Conservation (phyloP, 2,888 invertebrate species). For the Nomada flava region DNA sequence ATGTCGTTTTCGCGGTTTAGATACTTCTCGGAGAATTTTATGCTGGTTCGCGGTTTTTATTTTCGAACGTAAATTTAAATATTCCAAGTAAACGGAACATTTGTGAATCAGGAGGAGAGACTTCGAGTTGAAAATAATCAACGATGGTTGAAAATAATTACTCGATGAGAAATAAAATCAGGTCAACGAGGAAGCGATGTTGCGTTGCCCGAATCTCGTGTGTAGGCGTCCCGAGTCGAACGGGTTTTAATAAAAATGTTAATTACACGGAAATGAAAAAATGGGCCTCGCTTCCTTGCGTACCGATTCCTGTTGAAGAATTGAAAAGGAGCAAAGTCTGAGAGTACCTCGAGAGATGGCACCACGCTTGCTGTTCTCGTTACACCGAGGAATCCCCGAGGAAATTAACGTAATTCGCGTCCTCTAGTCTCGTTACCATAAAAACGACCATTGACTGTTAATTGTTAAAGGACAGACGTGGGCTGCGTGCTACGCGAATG, state of each 20-base stretch:
- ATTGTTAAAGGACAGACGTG: conserved; percentile 27
- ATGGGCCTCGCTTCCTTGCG: neutral
- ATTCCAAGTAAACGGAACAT: neutral
- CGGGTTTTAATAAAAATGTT: neutral
- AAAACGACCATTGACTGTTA: conserved; percentile 39
- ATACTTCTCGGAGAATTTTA: neutral
- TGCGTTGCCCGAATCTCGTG: neutral
- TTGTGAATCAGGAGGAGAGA: neutral
- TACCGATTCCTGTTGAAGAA: conserved; percentile 13
- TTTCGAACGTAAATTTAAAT: neutral
- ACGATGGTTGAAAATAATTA: neutral
- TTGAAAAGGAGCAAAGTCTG: neutral
- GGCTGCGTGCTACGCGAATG: conserved; percentile 24
- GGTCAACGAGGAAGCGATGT: neutral
- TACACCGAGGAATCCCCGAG: neutral
- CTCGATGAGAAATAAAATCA: neutral
- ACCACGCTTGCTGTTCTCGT: conserved; percentile 40
- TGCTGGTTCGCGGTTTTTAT: neutral
- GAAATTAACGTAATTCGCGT: conserved; percentile 48
- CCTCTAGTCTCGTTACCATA: conserved; percentile 29
- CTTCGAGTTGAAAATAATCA: neutral
- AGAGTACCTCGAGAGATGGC: conserved; percentile 59
- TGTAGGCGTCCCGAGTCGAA: neutral
- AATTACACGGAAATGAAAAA: neutral
- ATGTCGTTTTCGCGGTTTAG: neutral